Base-by-base conservation (phyloP, 2,797 vertebrate species). In the Galagoides demidoff region DNA sequence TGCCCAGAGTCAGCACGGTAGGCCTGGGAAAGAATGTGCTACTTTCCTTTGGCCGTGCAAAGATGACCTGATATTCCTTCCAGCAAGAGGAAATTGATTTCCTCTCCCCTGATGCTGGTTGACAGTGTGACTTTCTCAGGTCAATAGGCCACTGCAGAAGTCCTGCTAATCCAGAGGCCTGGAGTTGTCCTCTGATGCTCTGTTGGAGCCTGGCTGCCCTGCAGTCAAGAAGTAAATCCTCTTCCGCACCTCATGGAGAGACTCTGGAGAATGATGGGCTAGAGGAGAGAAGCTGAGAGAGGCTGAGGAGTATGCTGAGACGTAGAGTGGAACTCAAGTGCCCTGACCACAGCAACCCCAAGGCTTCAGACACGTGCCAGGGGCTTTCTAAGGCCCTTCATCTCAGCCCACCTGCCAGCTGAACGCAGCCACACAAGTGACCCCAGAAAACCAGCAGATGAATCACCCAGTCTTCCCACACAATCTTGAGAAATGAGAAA, bases 21-120 rank as follows among this genome's bases (percentile, higher is more conserved):
- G 27, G 29, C n/a, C 68, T 57, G 23, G 22, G 64, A 63, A 85
- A 85, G 34, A 31, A 64, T 59, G 3, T n/a, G 13, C 25, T 52
- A 14, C 23, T 49, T 64, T n/a, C 12, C 20, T 52, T 70, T 64
- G 29, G 19, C 17, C 49, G 39, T 57, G 34, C 25, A 73, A 55
- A 39, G 68, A 68, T n/a, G 70, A 92, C 39, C 11, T 37, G 78
- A 70, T 73, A 94, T 55, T 66, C 17, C 61, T 76, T 70, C 45
- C 25, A 22, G 73, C 20, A 61, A 90, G 63, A 95, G 19, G 19
- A 68, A 20, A 13, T 61, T 57, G 27, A 1, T 91, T 91, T 93
- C 27, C 23, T 93, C n/a, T 8, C 22, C 1, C 52, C 77, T 68
- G 86, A 78, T 6, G 79, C 49, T 93, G 43, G 20, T 31, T 66